Percentiles rank a stretch among this genome's conserved stretches.
Conservation (phyloP, 1,140 invertebrate species). For the Chionoecetes opilio region DNA sequence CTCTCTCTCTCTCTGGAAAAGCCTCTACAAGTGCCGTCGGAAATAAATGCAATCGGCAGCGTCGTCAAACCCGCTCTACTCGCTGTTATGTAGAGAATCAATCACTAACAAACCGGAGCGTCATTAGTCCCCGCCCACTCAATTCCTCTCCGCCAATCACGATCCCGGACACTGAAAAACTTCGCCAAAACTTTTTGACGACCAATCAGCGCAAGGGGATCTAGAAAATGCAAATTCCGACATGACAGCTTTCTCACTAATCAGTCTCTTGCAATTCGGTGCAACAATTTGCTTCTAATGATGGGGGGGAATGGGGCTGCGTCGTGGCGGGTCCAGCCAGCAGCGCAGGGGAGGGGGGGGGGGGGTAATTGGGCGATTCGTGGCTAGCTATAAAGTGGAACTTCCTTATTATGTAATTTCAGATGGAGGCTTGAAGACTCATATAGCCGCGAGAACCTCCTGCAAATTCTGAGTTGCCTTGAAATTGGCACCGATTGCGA, state of each 20-base stretch:
- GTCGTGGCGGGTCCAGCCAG: background rate
- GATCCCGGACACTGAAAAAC: background rate
- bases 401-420: background rate
- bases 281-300: background rate
- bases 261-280: conserved; percentile 50
- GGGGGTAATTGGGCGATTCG: background rate
- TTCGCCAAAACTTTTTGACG: conserved; percentile 52
- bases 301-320: background rate
- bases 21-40: background rate
- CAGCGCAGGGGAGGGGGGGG: background rate
- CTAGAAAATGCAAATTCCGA: conserved; percentile 58
- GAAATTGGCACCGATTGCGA: no score
- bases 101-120: conserved; percentile 57
- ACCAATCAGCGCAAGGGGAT: conserved; percentile 61
- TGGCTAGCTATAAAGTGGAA: background rate
- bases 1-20: background rate
- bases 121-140: conserved; percentile 63
- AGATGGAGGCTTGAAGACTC: no score
- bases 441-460: background rate
- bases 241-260: conserved; percentile 62
- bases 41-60: background rate
- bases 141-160: conserved; percentile 60
- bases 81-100: conserved; percentile 53
- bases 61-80: conserved; percentile 14
- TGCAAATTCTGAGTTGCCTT: background rate